Evolutionary conservation across 2,888 invertebrate species (phyloP).

Genomic region (Pediacus dermestoides): DNA sequence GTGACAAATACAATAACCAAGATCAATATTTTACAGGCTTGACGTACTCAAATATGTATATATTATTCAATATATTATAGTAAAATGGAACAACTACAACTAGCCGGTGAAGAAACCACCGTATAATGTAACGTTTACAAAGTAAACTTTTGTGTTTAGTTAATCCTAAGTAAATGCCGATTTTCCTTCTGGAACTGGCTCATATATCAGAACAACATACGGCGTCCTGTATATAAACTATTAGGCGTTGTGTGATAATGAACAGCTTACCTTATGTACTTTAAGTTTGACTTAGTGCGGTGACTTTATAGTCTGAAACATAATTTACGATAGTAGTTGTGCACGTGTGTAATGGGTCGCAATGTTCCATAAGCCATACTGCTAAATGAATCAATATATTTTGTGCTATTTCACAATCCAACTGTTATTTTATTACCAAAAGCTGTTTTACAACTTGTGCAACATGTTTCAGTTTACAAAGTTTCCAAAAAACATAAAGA

Average conservation of each 20-base stretch:
- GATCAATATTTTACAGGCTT: slow-evolving; percentile 17
- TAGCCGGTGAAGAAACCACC: no score
- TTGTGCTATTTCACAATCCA: slow-evolving; percentile 2
- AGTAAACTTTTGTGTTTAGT: slow-evolving; percentile 20
- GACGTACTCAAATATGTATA: slow-evolving; percentile 11
- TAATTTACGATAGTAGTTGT: slow-evolving; percentile 30
- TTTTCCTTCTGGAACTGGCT: slow-evolving; percentile 23
- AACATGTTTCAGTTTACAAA: slow-evolving; percentile 11
- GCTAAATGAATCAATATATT: slow-evolving; percentile 16
- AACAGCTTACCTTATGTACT: slow-evolving; percentile 37
- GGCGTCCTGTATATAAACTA: slow-evolving; percentile 27
- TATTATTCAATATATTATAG: neutral
- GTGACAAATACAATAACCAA: slow-evolving; percentile 28
- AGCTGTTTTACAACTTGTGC: neutral
- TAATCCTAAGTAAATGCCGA: slow-evolving; percentile 25
- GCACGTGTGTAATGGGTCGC: slow-evolving; percentile 17
- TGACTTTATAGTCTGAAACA: slow-evolving; percentile 26
- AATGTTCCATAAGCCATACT: slow-evolving; percentile 9
- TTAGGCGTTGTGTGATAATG: slow-evolving; percentile 34
- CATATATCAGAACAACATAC: slow-evolving; percentile 30
- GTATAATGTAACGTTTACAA: slow-evolving; percentile 8
- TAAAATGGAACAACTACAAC: neutral
- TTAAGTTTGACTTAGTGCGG: slow-evolving; percentile 34
- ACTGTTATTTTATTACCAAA: neutral
- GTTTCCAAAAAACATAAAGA: no score